Evolutionary conservation across 2,888 invertebrate genomes (phyloP).

Genomic region (Eudemis profundana): DNA sequence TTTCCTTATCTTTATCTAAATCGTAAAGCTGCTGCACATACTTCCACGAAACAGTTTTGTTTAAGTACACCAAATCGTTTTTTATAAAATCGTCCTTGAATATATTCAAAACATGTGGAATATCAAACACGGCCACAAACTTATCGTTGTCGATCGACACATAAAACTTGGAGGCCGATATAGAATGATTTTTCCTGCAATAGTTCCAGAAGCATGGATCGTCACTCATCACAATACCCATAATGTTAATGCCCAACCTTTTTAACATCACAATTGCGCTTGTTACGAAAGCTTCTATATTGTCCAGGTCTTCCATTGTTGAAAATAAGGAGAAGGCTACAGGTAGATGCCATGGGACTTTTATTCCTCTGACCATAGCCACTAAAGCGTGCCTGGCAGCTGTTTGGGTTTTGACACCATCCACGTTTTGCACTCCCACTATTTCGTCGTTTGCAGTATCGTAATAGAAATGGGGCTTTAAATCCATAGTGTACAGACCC

Average conservation of each 20-base stretch:
- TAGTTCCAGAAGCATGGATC: constrained; percentile 6
- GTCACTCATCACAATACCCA: constrained; percentile 17
- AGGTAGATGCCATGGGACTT: constrained; percentile 8
- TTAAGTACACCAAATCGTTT: constrained; percentile 11
- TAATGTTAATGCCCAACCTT: neutral
- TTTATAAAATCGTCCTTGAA: constrained; percentile 15
- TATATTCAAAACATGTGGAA: constrained; percentile 22
- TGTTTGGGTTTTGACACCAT: constrained; percentile 9
- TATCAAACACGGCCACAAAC: constrained; percentile 1
- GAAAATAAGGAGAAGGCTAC: constrained; percentile 11
- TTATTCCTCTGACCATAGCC: constrained; percentile 20
- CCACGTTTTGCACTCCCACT: constrained; percentile 25
- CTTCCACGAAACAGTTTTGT: neutral
- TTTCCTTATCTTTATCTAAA: constrained; percentile 1
- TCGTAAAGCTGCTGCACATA: constrained; percentile 16
- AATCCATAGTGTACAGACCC: constrained; percentile 1
- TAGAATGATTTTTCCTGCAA: constrained; percentile 16
- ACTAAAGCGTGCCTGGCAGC: constrained; percentile 21
- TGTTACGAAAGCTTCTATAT: constrained; percentile 8
- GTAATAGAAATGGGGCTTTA: constrained; percentile 23
- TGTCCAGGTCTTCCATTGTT: constrained; percentile 13
- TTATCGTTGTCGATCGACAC: neutral
- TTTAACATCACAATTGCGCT: constrained; percentile 7
- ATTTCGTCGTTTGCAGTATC: constrained; percentile 29
- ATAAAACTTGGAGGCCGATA: constrained; percentile 1